Conservation (phyloP, 2,113 vertebrate species). For the Neotoma lepida region DNA sequence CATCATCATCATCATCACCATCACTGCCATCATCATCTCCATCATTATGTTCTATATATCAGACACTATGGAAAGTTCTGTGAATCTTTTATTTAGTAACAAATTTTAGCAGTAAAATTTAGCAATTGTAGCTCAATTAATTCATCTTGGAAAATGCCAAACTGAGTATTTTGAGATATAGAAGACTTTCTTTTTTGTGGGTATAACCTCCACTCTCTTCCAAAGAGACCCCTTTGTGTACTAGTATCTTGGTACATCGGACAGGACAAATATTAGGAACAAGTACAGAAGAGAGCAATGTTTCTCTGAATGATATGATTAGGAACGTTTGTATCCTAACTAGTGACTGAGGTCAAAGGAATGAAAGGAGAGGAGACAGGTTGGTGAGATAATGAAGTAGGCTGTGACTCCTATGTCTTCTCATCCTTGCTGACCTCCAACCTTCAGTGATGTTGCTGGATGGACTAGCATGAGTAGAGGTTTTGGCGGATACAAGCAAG, state of each 20-base stretch:
- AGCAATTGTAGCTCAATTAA: not conserved
- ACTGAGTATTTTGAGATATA: not conserved
- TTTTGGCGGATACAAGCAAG: not conserved
- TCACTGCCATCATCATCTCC: not conserved
- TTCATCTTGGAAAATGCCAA: slow-evolving; percentile 22
- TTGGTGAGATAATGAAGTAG: not conserved
- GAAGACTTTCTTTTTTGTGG: not conserved
- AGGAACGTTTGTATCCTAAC: not conserved
- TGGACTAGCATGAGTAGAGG: not conserved
- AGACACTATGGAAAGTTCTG: not conserved
- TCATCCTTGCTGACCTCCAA: not conserved
- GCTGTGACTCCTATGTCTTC: not conserved
- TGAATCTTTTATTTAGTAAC: not conserved
- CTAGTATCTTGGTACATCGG: not conserved
- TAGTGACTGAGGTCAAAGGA: not conserved
- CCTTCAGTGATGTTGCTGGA: not conserved
- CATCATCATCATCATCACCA: not conserved
- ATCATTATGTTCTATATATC: not conserved
- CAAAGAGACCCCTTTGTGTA: not conserved
- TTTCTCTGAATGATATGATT: not conserved
- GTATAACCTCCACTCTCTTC: not conserved
- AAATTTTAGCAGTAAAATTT: not conserved
- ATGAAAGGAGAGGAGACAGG: not conserved
- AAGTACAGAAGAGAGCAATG: not conserved
- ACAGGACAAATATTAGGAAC: not conserved